These are phyloP conservation scores for Anastatus disparis DNA, from an alignment of 1,140 invertebrate genomes.

Conservation along the genomic window DNA sequence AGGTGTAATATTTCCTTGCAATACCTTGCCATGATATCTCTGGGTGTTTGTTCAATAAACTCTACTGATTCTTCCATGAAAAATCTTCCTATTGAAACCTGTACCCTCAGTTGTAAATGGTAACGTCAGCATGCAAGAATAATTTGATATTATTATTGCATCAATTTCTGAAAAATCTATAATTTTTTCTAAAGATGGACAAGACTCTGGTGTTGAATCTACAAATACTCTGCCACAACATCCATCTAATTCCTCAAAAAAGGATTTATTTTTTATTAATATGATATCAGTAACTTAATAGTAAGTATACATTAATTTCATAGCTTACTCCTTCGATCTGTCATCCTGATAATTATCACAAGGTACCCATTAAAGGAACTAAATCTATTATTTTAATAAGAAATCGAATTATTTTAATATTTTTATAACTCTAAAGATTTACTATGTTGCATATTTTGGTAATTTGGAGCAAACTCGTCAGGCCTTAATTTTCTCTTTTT, in stretches of 20 bases:
- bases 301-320: too few species aligned
- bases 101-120: slow-evolving; percentile 96
- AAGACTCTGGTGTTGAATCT: slow-evolving; percentile 92
- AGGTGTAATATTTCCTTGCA: slow-evolving; percentile 89
- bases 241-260: slow-evolving; percentile 87
- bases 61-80: slow-evolving; percentile 95
- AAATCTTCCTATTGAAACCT: slow-evolving; percentile 92
- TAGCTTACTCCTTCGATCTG: slow-evolving; percentile 79
- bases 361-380: slow-evolving; percentile 81
- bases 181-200: slow-evolving; percentile 84
- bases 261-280: neutral
- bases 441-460: too few species aligned
- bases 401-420: too few species aligned
- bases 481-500: too few species aligned
- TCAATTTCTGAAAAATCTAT: slow-evolving; percentile 93
- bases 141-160: slow-evolving; percentile 98
- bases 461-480: too few species aligned
- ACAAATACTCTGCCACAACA: slow-evolving; percentile 90
- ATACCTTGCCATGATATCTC: slow-evolving; percentile 76
- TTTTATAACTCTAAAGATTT: too few species aligned
- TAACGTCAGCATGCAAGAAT: slow-evolving; percentile 93
- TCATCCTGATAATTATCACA: slow-evolving; percentile 78
- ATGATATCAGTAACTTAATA: too few species aligned
- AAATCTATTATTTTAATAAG: too few species aligned
- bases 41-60: slow-evolving; percentile 88